phyloP scores from a whole-genome alignment of 1,140 invertebrate species.

The Sweltsa coloradensis region DNA sequence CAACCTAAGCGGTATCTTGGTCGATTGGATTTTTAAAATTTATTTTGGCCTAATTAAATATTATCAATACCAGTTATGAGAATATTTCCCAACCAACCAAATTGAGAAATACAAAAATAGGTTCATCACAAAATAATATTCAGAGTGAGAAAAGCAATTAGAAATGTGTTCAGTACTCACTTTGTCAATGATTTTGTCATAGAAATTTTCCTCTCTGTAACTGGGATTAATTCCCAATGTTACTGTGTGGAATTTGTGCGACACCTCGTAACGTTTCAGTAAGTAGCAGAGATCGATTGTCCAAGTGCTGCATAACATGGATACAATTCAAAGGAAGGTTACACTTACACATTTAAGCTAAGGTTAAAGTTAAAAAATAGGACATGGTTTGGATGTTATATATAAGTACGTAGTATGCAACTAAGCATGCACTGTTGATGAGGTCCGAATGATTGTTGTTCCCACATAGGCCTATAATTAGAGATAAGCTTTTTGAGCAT shows the following conservation, averaged over 20 bases:
- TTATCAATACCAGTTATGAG: neutral
- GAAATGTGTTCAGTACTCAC: constrained; percentile 18
- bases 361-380: no score
- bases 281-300: constrained; percentile 66
- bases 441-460: no score
- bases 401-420: no score
- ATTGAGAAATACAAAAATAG: neutral
- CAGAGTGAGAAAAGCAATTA: neutral
- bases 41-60: constrained; percentile 6
- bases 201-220: constrained; percentile 46
- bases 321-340: no score
- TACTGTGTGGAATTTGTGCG: constrained; percentile 48
- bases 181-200: constrained; percentile 40
- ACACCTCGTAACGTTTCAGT: constrained; percentile 45
- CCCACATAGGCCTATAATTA: no score
- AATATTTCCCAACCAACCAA: neutral
- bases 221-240: constrained; percentile 54
- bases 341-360: no score
- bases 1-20: no score
- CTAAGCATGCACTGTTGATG: no score
- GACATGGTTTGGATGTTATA: no score
- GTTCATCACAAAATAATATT: neutral
- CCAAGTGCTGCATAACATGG: constrained; percentile 46
- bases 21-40: no score
- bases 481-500: no score